Evolutionary conservation across 1,140 invertebrate species (phyloP), one percentile per base, ranked within the genome.

Genomic region (Macrobrachium nipponense): DNA sequence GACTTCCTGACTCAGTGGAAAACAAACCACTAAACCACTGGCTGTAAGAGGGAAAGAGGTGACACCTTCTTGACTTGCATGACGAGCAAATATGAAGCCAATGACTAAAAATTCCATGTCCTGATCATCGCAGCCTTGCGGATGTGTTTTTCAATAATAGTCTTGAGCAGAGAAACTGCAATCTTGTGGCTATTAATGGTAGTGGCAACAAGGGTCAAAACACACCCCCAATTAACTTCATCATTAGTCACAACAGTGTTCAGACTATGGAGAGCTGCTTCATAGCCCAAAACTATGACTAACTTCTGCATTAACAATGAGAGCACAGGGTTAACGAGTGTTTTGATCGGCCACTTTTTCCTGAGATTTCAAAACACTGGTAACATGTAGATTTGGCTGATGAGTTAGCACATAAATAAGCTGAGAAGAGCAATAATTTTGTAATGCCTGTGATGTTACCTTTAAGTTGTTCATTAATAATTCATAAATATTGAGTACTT

Each of bases 41-140:
- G 27, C 61, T 14, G 36, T 85, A 85, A 18, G 75, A 72, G 17
- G 83, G 83, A 58, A 85, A 85, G 76, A 85, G 18, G 66, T 85
- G 83, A 12, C 58, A 76, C 83, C 83, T 51, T 85, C 83, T 58
- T 85, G 83, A 44, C 83, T 72, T 0, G 83, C 83, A n/a, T 85
- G 83, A 18, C 83, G 43, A 0, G 83, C 83, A 73, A 85, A 85
- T 10, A 85, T 18, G 44, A 85, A 70, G 10, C 83, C 83, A 17
- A 85, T 68, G 20, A 85, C 64, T 12, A 85, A 44, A 12, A 58
- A 68, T 14, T 85, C 83, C 83, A 79, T 72, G 20, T 85, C 83
- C 20, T 79, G 83, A n/a, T 85, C 83, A n/a, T 79, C 75, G 62
- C 83, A 84, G 11, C 83, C 83, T 18, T 60, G 11, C 66, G 61